Conservation (phyloP, 2,888 invertebrate species). For the Archaeoteleia sp. region DNA sequence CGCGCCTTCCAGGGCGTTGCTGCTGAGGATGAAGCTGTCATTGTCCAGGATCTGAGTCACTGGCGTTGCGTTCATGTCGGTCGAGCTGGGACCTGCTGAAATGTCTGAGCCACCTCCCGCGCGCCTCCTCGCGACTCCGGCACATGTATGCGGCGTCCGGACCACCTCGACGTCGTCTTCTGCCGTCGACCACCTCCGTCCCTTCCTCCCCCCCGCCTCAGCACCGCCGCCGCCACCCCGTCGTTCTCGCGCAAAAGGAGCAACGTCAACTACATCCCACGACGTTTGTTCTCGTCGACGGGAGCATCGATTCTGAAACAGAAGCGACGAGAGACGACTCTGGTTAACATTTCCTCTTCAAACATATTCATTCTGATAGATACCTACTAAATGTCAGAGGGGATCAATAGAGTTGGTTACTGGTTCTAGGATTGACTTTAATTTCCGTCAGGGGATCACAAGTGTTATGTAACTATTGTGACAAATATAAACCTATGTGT, state of each 20-base stretch:
- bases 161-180: constrained; percentile 45
- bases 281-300: constrained; percentile 62
- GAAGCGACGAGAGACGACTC: too few species aligned
- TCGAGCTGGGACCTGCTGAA: constrained; percentile 46
- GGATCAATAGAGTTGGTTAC: too few species aligned
- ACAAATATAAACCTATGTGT: too few species aligned
- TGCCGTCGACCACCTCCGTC: constrained; percentile 32
- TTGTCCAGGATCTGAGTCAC: constrained; percentile 58
- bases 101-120: constrained; percentile 41
- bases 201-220: constrained; percentile 49
- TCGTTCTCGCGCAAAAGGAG: constrained; percentile 60
- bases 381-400: too few species aligned
- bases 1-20: constrained; percentile 57
- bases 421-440: too few species aligned
- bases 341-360: too few species aligned
- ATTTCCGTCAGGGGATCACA: too few species aligned
- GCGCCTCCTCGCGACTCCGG: constrained; percentile 29
- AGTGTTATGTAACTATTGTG: too few species aligned
- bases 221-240: constrained; percentile 57
- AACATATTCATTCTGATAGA: too few species aligned
- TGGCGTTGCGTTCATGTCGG: constrained; percentile 66
- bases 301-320: constrained; percentile 63
- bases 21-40: constrained; percentile 56
- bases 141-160: constrained; percentile 41
- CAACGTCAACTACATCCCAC: constrained; percentile 72